Evolutionary conservation across 2,888 invertebrate species (phyloP).

Genomic region (Bellardia bayeri): DNA sequence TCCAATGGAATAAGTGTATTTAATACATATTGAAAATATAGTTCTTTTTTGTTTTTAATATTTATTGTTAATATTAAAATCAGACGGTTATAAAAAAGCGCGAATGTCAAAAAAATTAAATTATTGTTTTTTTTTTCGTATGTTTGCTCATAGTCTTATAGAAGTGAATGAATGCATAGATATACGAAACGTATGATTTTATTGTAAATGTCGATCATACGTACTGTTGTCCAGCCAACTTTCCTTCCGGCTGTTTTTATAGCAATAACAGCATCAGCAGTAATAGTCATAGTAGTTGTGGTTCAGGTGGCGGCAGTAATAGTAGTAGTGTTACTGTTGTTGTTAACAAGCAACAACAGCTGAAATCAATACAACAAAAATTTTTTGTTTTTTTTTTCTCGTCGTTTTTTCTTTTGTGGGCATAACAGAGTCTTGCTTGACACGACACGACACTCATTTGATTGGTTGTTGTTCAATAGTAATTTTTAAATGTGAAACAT

Average conservation of each 20-base stretch:
- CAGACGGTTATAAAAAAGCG: slow-evolving; percentile 81
- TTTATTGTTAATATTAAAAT: slow-evolving; percentile 44
- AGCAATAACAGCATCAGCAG: slow-evolving; percentile 1
- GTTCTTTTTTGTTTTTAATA: background rate
- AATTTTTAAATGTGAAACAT: slow-evolving; percentile 70
- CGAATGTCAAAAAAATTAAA: slow-evolving; percentile 74
- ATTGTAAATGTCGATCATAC: slow-evolving; percentile 70
- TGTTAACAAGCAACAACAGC: slow-evolving; percentile 31
- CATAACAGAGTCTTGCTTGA: slow-evolving; percentile 49
- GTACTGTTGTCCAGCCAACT: slow-evolving; percentile 73
- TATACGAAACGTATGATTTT: background rate
- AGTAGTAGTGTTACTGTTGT: background rate
- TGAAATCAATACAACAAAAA: slow-evolving; percentile 45
- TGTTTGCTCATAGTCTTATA: background rate
- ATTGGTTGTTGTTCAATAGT: slow-evolving; percentile 66
- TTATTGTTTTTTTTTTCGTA: slow-evolving; percentile 54
- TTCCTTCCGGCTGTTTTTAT: slow-evolving; percentile 74
- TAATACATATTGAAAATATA: background rate
- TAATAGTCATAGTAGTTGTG: background rate
- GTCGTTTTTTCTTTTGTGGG: slow-evolving; percentile 31
- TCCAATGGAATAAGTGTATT: background rate
- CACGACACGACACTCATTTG: slow-evolving; percentile 38
- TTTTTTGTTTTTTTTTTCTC: slow-evolving; percentile 24
- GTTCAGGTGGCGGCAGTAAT: background rate
- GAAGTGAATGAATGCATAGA: too few relatives aligned